Conservation (phyloP, 2,797 vertebrate genomes). For the Jordanella pulchra region DNA sequence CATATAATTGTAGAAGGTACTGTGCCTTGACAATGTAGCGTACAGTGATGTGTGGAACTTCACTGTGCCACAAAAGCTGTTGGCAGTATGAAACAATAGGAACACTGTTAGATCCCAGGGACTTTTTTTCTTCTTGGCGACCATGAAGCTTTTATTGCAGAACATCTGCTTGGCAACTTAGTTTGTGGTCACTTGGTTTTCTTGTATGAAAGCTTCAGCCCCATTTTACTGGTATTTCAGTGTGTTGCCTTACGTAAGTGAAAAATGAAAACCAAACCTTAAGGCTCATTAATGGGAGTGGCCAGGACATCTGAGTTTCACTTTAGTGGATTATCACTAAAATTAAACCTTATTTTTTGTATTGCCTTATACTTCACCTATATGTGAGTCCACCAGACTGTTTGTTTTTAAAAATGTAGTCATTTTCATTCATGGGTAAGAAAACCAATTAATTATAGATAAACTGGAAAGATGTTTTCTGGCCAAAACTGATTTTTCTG, state of each 20-base stretch:
- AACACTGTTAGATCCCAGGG: conserved; percentile 18
- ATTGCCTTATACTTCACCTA: neutral
- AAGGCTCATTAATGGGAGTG: neutral
- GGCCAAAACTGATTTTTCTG: neutral
- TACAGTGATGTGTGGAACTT: neutral
- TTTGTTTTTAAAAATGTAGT: neutral
- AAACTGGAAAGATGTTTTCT: neutral
- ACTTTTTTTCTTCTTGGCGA: conserved; percentile 24
- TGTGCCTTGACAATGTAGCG: neutral
- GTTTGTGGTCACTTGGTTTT: conserved; percentile 38
- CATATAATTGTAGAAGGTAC: neutral
- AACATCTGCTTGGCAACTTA: conserved; percentile 60
- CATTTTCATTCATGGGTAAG: neutral
- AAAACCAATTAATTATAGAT: neutral
- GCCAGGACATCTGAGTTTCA: neutral
- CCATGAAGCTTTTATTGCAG: conserved; percentile 28
- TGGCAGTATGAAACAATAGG: conserved; percentile 1
- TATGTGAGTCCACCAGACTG: neutral
- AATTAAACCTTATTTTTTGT: neutral
- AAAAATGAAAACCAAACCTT: conserved; percentile 38
- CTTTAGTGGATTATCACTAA: neutral
- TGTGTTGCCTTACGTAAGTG: conserved; percentile 34
- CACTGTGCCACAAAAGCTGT: neutral
- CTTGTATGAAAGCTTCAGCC: conserved; percentile 21
- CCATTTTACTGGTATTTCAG: conserved; percentile 43